A percentile compares a stretch with the other conserved stretches of the same genome.
Evolutionary conservation across 2,888 invertebrate species (phyloP).

Genomic region (Eilema sororculum): DNA sequence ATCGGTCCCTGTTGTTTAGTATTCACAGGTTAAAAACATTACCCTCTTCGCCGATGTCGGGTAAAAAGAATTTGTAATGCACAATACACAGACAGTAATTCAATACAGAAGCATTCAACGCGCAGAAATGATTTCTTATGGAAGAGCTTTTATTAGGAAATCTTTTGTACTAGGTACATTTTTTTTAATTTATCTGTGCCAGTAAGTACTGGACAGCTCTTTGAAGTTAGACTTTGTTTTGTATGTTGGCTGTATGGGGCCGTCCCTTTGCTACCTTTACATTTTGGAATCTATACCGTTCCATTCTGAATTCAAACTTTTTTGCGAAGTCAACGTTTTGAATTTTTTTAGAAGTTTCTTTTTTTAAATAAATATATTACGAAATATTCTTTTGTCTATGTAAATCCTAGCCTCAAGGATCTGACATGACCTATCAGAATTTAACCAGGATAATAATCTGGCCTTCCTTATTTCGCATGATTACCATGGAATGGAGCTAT

Average conservation of each 20-base stretch:
- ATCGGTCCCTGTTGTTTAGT: background rate
- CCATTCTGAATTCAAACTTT: slow-evolving; percentile 8
- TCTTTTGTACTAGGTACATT: slow-evolving; percentile 27
- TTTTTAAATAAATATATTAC: background rate
- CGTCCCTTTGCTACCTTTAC: slow-evolving; percentile 14
- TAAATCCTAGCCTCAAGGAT: background rate
- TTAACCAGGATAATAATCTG: slow-evolving; percentile 32
- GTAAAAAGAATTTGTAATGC: background rate
- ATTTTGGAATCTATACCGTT: background rate
- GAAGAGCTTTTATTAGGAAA: slow-evolving; percentile 35
- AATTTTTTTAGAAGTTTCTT: background rate
- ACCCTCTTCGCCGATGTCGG: background rate
- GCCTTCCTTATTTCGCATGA: slow-evolving; percentile 30
- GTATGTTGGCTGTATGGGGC: slow-evolving; percentile 18
- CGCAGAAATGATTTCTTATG: slow-evolving; percentile 37
- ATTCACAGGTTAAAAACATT: background rate
- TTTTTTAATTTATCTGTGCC: slow-evolving; percentile 36
- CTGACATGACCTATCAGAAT: slow-evolving; percentile 17
- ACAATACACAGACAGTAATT: slow-evolving; percentile 48
- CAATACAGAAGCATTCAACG: slow-evolving; percentile 44
- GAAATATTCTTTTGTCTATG: background rate
- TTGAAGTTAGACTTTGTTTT: slow-evolving; percentile 21
- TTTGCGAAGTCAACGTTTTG: background rate
- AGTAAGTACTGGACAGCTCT: slow-evolving; percentile 21
- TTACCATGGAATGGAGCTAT: slow-evolving; percentile 22